phyloP scores from a whole-genome alignment of 1,140 invertebrate species.

The Drosophila arawakana region DNA sequence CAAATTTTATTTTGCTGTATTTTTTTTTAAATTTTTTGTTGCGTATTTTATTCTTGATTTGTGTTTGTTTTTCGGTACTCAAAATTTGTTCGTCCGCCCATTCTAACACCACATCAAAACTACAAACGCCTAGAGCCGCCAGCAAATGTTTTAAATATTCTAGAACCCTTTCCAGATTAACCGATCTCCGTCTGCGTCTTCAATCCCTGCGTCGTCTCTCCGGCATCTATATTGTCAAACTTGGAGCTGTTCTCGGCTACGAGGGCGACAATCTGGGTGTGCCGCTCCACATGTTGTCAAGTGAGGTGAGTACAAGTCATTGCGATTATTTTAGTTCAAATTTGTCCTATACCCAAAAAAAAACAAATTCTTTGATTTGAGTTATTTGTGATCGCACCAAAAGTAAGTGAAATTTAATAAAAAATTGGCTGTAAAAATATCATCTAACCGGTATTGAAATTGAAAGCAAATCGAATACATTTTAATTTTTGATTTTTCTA shows the following conservation, averaged over 20 bases:
- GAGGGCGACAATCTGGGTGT: constrained; percentile 85
- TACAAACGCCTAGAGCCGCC: constrained; percentile 54
- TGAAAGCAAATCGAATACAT: constrained; percentile 9
- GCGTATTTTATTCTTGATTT: constrained; percentile 39
- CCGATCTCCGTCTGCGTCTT: constrained; percentile 89
- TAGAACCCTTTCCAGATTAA: constrained; percentile 86
- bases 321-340: constrained; percentile 20
- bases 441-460: not conserved
- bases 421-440: constrained; percentile 53
- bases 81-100: constrained; percentile 84
- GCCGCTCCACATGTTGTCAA: constrained; percentile 85
- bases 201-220: constrained; percentile 91
- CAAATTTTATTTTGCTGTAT: not conserved
- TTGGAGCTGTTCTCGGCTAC: constrained; percentile 89
- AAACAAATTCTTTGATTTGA: constrained; percentile 20
- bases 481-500: constrained; percentile 45
- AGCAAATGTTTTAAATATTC: constrained; percentile 80
- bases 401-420: constrained; percentile 67
- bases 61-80: constrained; percentile 69
- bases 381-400: constrained; percentile 69
- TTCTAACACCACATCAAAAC: constrained; percentile 82
- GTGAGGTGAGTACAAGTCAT: constrained; percentile 84
- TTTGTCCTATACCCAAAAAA: constrained; percentile 45
- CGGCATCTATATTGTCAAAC: constrained; percentile 90
- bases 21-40: constrained; percentile 58